Base-by-base conservation (phyloP, 2,888 invertebrate genomes). In the Fragum whitleyi region DNA sequence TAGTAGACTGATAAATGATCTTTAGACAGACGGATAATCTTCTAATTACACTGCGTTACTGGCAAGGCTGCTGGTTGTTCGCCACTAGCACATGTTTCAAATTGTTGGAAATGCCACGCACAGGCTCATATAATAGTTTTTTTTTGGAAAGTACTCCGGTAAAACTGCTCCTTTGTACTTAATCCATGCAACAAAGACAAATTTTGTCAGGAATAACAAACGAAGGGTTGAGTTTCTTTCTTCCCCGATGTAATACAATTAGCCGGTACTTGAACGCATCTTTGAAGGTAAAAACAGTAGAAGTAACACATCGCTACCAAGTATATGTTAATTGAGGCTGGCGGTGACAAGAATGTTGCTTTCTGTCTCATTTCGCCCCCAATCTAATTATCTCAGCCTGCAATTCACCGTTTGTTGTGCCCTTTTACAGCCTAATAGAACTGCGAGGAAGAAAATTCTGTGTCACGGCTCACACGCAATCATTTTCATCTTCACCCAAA, bases 221-320 rank as follows among this genome's bases (percentile, higher is more conserved):
- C 21, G 14, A 57, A 57, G 57, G 57, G 57, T 57, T 57, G 23
- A 16, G 26, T 57, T 57, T 57, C 28, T 14, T 23, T 29, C 32
- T 6, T 28, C 16, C 5, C 19, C 61, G 2, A n/a, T 61, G 29
- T 61, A 61, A 61, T 61, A 61, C 61, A 61, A 61, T 61, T 61
- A 61, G 16, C 32, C 19, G 11, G 29, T n/a, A n/a, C 11, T 32
- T 61, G 32, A 61, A 61, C 28, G 19, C 29, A 28, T 61, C 32
- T 61, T 61, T 61, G 61, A 61, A 61, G 61, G 61, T 21, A 26
- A 14, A 61, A 61, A 61, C 61, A 61, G 28, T 29, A 19, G 19
- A 61, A 61, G 61, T 61, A 61, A 61, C 32, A 61, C 32, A 61
- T 61, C 61, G n/a, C n/a, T 61, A 32, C 61, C 61, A 32, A 61